Base-by-base conservation (phyloP, 2,888 invertebrate genomes). In the Conchocele bisecta region DNA sequence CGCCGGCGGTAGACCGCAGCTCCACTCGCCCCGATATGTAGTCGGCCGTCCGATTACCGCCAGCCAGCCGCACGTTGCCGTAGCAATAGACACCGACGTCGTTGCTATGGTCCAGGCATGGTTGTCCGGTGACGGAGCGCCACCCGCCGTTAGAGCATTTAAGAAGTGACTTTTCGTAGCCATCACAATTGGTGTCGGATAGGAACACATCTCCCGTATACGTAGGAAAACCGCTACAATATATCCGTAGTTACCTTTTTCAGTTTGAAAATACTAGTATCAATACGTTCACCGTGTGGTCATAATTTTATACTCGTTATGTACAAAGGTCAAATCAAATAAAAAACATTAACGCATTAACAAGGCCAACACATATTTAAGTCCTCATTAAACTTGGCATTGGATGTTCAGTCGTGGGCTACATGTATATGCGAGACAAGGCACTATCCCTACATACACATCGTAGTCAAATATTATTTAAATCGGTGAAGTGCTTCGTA, bases 21-120 rank as follows among this genome's bases (percentile, higher is more conserved):
- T 79, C 77, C 22, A 82, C 61, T 15, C 77, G 61, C 5, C 82
- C 82, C 4, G 68, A 57, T 9, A 82, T 56, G 37, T 65, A 70
- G 17, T 68, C 57, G 0, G 61, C 42, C 9, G 59, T 51, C 33
- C 70, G 22, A 13, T 15, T 50, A 11, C 22, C 4, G 28, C 15
- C 6, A 22, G 26, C 6, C 13, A 17, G 50, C 70, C 39, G 64
- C 84, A 84, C 84, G 50, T 79, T 60, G 24, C 68, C 71, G 54
- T 75, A 85, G 59, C 88, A 88, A 53, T 82, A 72, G 6, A 85
- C 85, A 0, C 86, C 86, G 6, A 86, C 87, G 63, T 84, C 83
- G 11, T 76, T 41, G 22, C 58, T 48, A 20, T 69, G 65, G 24
- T 75, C 56, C 13, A 69, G 60, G 65, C 78, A 82, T 2, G 33